Base-by-base conservation (phyloP, 2,888 invertebrate species). In the Neoitamus cyanurus region DNA sequence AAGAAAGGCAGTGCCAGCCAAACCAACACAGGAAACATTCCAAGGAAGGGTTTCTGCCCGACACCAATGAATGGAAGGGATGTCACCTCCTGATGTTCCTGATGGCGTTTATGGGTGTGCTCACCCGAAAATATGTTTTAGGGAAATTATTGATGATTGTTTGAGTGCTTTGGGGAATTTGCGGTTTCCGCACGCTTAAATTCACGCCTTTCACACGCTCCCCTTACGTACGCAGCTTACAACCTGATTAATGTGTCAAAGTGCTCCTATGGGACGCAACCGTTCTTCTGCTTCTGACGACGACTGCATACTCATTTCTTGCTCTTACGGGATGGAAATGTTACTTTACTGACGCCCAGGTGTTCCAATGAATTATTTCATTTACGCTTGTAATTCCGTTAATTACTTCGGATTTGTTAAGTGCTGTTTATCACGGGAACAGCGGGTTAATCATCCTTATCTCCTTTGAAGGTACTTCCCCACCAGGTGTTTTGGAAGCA, bases 91-190 rank as follows among this genome's bases (percentile, higher is more conserved):
- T 34, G 80, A 31, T 80, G 58, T 68, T 58, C 20, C 34, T 58
- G 80, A 68, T 58, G 80, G 31, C 34, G 58, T 80, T 83, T 72
- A 58, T 78, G 37, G 46, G 73, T 69, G 36, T 85, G 75, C 68
- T 75, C 85, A 83, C 75, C 34, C 58, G 82, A 83, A 83, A 85
- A 85, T 84, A 82, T 84, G 69, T 85, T 85, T 84, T 82, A 83
- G 78, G 85, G 84, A 85, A 85, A 85, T 85, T 85, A 85, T 85
- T 85, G 85, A 85, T 85, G 85, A 85, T 84, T 85, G 84, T 84
- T 85, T 85, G 85, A 85, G 85, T 85, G 85, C 85, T 85, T 85
- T 46, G 69, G 84, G 85, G 85, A 84, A 83, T 84, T 78, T 84
- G 85, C 77, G 85, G 85, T 85, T 84, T 84, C 84, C 84, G 84